phyloP scores from a whole-genome alignment of 2,888 invertebrate species.

The Lepidochitona cinerea region DNA sequence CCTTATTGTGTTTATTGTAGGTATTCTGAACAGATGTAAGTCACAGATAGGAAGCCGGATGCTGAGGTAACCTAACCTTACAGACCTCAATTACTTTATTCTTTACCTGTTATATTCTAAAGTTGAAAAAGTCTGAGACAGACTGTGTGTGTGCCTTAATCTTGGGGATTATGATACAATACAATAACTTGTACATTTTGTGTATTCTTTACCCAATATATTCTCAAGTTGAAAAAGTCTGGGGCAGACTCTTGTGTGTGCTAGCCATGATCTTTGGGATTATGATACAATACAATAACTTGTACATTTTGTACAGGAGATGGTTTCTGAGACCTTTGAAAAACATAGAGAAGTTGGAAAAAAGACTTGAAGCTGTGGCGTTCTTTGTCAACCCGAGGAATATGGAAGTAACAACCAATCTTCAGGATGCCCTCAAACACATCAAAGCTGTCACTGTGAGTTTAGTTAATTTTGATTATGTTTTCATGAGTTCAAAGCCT shows the following conservation, averaged over 20 bases:
- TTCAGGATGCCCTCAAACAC: constrained; percentile 77
- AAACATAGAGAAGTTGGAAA: constrained; percentile 75
- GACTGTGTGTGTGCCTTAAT: too few species aligned
- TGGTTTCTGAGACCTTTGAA: constrained; percentile 82
- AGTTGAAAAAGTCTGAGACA: too few species aligned
- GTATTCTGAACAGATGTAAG: constrained; percentile 80
- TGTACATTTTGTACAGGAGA: constrained; percentile 72
- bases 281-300: too few species aligned
- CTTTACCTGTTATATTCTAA: too few species aligned
- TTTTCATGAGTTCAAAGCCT: too few species aligned
- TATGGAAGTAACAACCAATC: constrained; percentile 76
- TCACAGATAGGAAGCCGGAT: constrained; percentile 79
- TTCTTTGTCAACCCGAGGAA: constrained; percentile 79
- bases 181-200: too few species aligned
- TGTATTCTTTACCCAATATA: too few species aligned
- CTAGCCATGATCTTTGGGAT: too few species aligned
- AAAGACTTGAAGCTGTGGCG: constrained; percentile 80
- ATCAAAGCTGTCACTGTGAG: constrained; percentile 78
- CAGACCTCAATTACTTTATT: too few species aligned
- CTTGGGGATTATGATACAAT: too few species aligned
- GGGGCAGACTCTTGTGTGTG: too few species aligned
- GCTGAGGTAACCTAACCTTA: constrained; percentile 78
- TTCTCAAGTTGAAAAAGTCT: too few species aligned
- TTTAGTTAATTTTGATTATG: constrained; percentile 10
- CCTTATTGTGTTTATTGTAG: constrained; percentile 41